Percentiles rank a stretch among this genome's conserved stretches.
phyloP scores from a whole-genome alignment of 1,140 invertebrate genomes.

The Drosophila persimilis region DNA sequence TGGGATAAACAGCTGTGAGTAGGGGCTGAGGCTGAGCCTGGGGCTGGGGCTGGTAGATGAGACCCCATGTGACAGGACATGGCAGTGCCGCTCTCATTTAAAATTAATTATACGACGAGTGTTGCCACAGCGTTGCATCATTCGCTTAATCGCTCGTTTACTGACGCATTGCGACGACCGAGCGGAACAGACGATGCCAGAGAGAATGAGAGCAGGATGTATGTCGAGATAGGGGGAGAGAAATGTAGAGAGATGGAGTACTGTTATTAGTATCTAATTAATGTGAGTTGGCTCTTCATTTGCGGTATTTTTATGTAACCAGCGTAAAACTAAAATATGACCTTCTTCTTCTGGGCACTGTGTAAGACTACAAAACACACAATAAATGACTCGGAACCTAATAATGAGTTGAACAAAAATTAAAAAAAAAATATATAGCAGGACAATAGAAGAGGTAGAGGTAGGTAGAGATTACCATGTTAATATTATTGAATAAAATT shows the following conservation, averaged over 20 bases:
- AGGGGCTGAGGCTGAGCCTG: not conserved
- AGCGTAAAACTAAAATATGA: constrained; percentile 23
- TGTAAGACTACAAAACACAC: not conserved
- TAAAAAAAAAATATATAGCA: too few relatives aligned
- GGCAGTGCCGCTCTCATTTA: constrained; percentile 64
- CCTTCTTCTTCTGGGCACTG: too few relatives aligned
- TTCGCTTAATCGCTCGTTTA: constrained; percentile 72
- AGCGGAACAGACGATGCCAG: constrained; percentile 15
- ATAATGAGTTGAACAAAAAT: too few relatives aligned
- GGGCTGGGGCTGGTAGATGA: not conserved
- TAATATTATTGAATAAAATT: too few relatives aligned
- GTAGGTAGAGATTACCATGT: too few relatives aligned
- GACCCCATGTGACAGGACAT: constrained; percentile 35
- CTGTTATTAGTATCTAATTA: constrained; percentile 57
- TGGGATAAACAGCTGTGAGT: constrained; percentile 38
- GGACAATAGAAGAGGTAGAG: too few relatives aligned
- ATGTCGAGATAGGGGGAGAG: constrained; percentile 9
- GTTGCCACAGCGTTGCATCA: constrained; percentile 68
- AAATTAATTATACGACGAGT: constrained; percentile 78
- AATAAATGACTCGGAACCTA: too few relatives aligned
- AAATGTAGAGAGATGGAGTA: not conserved
- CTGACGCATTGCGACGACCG: constrained; percentile 39
- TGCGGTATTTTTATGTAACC: constrained; percentile 28
- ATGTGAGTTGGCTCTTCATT: constrained; percentile 44
- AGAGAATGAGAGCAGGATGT: constrained; percentile 7